These are phyloP conservation scores for Teinopalpus imperialis DNA, from an alignment of 2,888 invertebrate species.

Conservation along the genomic window DNA sequence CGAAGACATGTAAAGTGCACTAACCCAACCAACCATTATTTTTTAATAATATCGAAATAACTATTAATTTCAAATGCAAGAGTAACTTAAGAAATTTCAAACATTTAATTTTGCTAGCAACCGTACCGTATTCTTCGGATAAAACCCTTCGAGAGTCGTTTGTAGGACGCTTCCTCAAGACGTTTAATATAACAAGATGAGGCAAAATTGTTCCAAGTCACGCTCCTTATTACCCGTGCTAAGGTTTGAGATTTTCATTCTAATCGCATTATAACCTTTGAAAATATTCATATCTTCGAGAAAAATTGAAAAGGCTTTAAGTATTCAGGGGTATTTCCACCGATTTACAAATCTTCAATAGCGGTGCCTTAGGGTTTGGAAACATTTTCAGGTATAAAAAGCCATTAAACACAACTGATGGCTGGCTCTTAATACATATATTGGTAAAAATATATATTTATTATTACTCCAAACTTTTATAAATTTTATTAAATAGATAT, in stretches of 20 bases:
- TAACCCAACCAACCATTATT: no score
- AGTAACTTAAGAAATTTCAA: no score
- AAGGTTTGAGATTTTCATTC: constrained; percentile 70
- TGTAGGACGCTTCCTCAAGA: constrained; percentile 41
- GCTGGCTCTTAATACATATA: no score
- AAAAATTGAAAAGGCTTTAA: constrained; percentile 34
- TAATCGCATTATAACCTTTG: constrained; percentile 70
- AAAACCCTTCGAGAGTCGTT: constrained; percentile 42
- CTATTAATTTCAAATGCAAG: no score
- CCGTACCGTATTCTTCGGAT: constrained; percentile 1
- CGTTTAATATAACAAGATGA: constrained; percentile 68
- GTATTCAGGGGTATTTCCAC: constrained; percentile 13
- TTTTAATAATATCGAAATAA: no score
- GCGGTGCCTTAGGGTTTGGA: neutral
- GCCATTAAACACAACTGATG: no score
- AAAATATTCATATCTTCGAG: constrained; percentile 55
- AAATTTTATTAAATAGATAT: no score
- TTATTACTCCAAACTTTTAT: no score
- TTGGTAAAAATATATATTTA: no score
- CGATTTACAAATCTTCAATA: constrained; percentile 19
- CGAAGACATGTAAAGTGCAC: no score
- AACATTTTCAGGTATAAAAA: neutral
- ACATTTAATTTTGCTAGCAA: neutral
- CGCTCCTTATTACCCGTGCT: constrained; percentile 67
- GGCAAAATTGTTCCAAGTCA: constrained; percentile 70